Evolutionary conservation across 2,888 invertebrate genomes (phyloP).

Genomic region (Diplolepis rosae): DNA sequence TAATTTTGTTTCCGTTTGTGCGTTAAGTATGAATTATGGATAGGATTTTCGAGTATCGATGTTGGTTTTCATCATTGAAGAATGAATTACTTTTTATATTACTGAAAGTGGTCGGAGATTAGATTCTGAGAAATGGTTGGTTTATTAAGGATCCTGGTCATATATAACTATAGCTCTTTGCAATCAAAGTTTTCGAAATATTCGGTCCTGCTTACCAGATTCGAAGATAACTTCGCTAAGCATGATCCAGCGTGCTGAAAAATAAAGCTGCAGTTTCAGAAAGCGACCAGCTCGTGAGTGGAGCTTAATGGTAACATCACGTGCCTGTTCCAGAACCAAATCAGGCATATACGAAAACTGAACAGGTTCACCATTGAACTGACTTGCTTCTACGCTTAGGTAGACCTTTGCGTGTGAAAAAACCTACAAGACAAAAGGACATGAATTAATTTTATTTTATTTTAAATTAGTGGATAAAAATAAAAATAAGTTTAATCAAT

Average conservation of each 20-base stretch:
- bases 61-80: neutral
- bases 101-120: neutral
- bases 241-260: conserved; percentile 88
- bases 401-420: conserved; percentile 86
- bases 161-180: neutral
- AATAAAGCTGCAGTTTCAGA: conserved; percentile 85
- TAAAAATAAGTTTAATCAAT: no score
- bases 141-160: conserved; percentile 3
- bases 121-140: neutral
- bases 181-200: conserved; percentile 42
- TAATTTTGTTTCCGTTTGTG: no score
- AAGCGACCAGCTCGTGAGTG: conserved; percentile 85
- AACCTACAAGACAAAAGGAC: conserved; percentile 81
- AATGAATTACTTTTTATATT: neutral
- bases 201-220: conserved; percentile 78
- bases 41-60: conserved; percentile 23
- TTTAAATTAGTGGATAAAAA: no score
- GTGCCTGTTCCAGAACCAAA: conserved; percentile 83
- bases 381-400: conserved; percentile 84
- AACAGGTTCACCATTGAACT: conserved; percentile 83
- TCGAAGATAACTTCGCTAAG: conserved; percentile 89
- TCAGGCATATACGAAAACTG: conserved; percentile 86
- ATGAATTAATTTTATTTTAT: neutral
- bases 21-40: conserved; percentile 30
- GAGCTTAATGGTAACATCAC: conserved; percentile 87